A percentile compares a stretch with the other conserved stretches of the same genome.
These are phyloP conservation scores for Vireo griseus DNA, from an alignment of 2,797 vertebrate genomes.

Conservation along the genomic window DNA sequence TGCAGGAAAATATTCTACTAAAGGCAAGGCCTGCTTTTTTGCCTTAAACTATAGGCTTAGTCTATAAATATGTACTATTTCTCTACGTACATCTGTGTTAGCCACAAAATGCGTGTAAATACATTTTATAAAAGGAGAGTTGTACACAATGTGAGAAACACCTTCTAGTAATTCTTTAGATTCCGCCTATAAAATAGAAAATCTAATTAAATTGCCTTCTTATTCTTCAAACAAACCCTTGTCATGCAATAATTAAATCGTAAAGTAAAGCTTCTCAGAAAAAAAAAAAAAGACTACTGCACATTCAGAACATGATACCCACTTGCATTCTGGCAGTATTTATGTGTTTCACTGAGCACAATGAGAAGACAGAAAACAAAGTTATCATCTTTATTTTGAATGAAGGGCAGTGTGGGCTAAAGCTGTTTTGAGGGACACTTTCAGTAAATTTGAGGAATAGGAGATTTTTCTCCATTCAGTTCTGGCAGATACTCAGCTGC, in stretches of 20 bases:
- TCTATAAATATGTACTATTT: not conserved
- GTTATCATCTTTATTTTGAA: not conserved
- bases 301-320: not conserved
- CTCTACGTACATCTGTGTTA: not conserved
- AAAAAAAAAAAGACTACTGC: not conserved
- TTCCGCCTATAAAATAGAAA: not conserved
- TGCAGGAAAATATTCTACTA: not conserved
- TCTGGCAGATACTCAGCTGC: not conserved
- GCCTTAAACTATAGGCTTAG: not conserved
- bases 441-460: not conserved
- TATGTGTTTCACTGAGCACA: not conserved
- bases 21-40: not conserved
- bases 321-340: not conserved
- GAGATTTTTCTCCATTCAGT: not conserved
- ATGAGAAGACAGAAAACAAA: not conserved
- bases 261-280: not conserved
- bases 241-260: not conserved
- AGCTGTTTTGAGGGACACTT: not conserved
- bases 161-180: conserved; percentile 16
- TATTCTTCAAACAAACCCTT: not conserved
- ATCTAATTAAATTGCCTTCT: not conserved
- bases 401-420: not conserved
- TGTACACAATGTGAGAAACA: not conserved
- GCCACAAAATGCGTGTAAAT: not conserved
- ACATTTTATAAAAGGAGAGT: not conserved